Evolutionary conservation across 2,888 invertebrate genomes (phyloP), one percentile per base, ranked within the genome.

Genomic region (Isoperla grammatica): DNA sequence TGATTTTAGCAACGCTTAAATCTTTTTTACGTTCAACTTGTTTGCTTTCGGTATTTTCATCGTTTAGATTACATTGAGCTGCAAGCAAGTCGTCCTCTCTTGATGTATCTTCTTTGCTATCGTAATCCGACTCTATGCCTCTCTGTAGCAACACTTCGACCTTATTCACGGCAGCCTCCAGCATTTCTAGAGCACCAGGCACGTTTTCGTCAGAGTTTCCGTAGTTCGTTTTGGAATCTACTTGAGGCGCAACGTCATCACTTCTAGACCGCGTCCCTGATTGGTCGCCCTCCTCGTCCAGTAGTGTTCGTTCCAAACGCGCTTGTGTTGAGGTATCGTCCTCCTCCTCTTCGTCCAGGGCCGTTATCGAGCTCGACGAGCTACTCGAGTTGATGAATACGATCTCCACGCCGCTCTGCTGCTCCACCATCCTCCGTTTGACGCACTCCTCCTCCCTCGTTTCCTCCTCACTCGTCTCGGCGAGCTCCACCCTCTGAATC

Each of bases 301-400:
- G n/a, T 15, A 12, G 17, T 29, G 15, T 15, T 49, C 57, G 17
- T 19, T 12, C 17, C 54, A 1, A n/a, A 37, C 37, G 23, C n/a
- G 49, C 0, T 42, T 50, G 9, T 5, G 17, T 29, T 43, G 42
- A 58, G 5, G n/a, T 43, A 17, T 37, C 57, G 12, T 37, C 53
- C 19, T 59, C 59, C 1, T 37, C 57, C 5, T 22, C 48, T 15
- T 42, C 56, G 11, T 55, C 61, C n/a, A 35, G 48, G 15, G 29
- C 54, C 17, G 19, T 39, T 69, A 63, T 84, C 82, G 68, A 80
- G 76, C 58, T 81, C 68, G 83, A 83, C 12, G 81, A 79, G 67
- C 82, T 83, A 64, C 81, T 82, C 4, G 84, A 84, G 13, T 83
- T 80, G 46, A 87, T 75, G 71, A 81, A 87, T 1, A 87, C 85